These are phyloP conservation scores for Empidonax traillii DNA, from an alignment of 2,113 vertebrate genomes.

Conservation along the genomic window DNA sequence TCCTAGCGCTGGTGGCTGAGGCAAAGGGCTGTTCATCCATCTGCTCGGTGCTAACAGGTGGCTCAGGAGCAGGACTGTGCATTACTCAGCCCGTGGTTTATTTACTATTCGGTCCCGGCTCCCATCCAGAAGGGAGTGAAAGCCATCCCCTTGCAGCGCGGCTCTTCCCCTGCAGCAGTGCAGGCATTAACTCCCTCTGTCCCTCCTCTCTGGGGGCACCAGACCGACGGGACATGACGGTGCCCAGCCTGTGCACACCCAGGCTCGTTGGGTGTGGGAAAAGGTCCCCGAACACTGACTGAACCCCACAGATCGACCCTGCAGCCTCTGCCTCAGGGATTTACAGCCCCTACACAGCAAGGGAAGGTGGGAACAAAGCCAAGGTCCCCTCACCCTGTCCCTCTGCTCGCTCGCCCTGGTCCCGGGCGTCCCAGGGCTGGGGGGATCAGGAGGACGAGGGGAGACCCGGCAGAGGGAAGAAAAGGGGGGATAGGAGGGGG, in stretches of 20 bases:
- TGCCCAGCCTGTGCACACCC: fast-evolving
- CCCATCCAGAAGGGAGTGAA: not conserved
- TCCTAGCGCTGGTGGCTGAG: not conserved
- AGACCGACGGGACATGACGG: fast-evolving
- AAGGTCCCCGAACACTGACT: fast-evolving
- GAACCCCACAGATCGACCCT: fast-evolving
- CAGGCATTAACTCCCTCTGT: not conserved
- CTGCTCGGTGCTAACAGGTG: conserved; percentile 29
- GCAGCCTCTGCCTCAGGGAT: not conserved
- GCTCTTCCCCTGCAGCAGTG: not conserved
- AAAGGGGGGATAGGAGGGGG: not conserved
- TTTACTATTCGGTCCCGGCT: not conserved
- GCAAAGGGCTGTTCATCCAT: not conserved
- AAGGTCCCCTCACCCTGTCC: fast-evolving
- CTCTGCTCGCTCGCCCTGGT: not conserved
- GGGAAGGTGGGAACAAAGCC: not conserved
- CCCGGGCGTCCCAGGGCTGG: not conserved
- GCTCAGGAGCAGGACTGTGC: not conserved
- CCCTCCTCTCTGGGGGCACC: not conserved
- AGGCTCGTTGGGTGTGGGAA: not conserved
- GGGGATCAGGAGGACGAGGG: not conserved
- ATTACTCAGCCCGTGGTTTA: not conserved
- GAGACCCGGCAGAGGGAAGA: too few relatives aligned
- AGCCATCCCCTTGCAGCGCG: not conserved
- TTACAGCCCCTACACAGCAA: fast-evolving